Evolutionary conservation across 2,797 vertebrate species (phyloP).

Genomic region (Chelon labrosus): DNA sequence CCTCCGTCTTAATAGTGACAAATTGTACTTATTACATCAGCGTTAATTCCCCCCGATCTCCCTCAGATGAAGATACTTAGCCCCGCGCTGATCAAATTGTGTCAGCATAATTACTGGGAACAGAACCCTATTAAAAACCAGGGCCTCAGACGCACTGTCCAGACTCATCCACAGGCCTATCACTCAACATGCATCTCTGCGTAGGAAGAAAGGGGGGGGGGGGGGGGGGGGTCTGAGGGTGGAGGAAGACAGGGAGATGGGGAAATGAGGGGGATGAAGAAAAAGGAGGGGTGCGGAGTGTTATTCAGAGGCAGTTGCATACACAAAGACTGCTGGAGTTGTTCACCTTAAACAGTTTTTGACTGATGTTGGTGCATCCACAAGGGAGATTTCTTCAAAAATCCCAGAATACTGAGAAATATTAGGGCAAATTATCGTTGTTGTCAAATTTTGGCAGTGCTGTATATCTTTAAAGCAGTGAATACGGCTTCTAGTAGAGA

Average conservation of each 20-base stretch:
- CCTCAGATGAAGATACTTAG: conserved; percentile 96
- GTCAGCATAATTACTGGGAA: conserved; percentile 94
- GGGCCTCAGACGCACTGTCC: conserved; percentile 85
- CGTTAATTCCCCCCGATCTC: conserved; percentile 92
- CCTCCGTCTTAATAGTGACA: conserved; percentile 93
- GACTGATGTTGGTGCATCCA: conserved; percentile 18
- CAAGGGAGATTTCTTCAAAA: conserved; percentile 18
- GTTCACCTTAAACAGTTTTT: conserved; percentile 28
- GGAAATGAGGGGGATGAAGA: conserved; percentile 39
- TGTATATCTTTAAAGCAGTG: not conserved
- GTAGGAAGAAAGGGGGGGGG: conserved; percentile 51
- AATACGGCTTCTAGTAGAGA: not conserved
- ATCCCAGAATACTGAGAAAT: not conserved
- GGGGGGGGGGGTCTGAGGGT: conserved; percentile 31
- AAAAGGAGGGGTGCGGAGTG: conserved; percentile 27
- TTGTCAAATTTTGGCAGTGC: not conserved
- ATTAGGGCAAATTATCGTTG: not conserved
- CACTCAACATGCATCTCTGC: conserved; percentile 77
- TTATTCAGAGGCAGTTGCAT: conserved; percentile 47
- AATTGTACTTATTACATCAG: conserved; percentile 96
- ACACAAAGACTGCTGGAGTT: conserved; percentile 38
- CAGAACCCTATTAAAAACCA: conserved; percentile 93
- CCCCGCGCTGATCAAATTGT: conserved; percentile 92
- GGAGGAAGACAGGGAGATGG: conserved; percentile 48
- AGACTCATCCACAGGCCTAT: conserved; percentile 78